Conservation (phyloP, 2,888 invertebrate genomes). For the Ctena decussata region DNA sequence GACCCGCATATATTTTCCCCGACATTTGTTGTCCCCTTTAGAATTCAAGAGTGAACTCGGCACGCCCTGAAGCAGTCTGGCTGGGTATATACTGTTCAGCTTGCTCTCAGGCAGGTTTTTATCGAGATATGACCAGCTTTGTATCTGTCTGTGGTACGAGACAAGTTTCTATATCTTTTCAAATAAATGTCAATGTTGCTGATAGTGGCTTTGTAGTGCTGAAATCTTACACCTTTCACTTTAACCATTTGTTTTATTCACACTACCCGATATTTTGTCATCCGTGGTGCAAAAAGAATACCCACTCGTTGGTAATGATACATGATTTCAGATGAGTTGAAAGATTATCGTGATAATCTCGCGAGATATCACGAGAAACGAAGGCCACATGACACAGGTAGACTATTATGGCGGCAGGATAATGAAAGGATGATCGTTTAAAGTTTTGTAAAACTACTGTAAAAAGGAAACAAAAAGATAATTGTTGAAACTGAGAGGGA, state of each 20-base stretch:
- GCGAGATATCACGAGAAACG: neutral
- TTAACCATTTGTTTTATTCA: constrained; percentile 8
- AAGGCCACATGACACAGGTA: constrained; percentile 14
- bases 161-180: constrained; percentile 14
- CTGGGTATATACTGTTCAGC: too few species aligned
- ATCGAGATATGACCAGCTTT: too few species aligned
- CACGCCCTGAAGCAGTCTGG: too few species aligned
- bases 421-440: neutral
- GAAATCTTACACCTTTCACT: constrained; percentile 10
- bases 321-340: constrained; percentile 1
- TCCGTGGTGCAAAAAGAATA: constrained; percentile 7
- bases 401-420: neutral
- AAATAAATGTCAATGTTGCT: neutral
- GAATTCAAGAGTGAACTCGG: too few species aligned
- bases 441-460: neutral
- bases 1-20: too few species aligned
- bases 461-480: neutral
- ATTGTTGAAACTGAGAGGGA: neutral
- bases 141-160: constrained; percentile 1
- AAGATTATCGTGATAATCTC: constrained; percentile 7
- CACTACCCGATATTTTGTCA: neutral
- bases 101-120: too few species aligned
- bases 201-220: neutral
- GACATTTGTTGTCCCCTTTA: too few species aligned
- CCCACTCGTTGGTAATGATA: constrained; percentile 3